Base-by-base conservation (phyloP, 2,888 invertebrate genomes). In the Theodoxus fluviatilis region DNA sequence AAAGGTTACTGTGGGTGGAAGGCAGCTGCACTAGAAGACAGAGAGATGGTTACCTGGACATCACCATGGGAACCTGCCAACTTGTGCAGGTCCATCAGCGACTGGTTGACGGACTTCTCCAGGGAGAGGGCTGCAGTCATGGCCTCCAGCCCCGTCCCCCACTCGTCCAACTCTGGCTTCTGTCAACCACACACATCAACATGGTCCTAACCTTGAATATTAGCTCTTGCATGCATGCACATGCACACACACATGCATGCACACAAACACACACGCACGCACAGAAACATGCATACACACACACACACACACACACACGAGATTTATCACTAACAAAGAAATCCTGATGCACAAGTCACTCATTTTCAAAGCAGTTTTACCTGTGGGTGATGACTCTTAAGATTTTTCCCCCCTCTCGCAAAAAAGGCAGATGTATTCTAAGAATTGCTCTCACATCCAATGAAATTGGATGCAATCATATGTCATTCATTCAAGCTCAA, bases 31-130 rank as follows among this genome's bases (percentile, higher is more conserved):
- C 12, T 22, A 3, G 3, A 9, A 64, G n/a, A 35, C 4, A 18
- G 38, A 64, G 37, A 64, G 35, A 38, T 3, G 22, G 31, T 35
- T 79, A 88, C 89, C 86, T 93, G 92, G 9, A 81, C 90, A 87
- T 94, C 94, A 78, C 90, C 90, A 81, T 92, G 90, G 6, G 87
- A 85, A 15, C 90, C 88, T 3, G 93, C 93, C 66, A 92, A 77
- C 3, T 88, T 88, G 83, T 94, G 94, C 31, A 89, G 81, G 69
- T 91, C 89, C 65, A 94, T 85, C 40, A 94, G 88, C 74, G 90
- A 69, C 88, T 92, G 90, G 86, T 95, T 95, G 49, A 94, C 94
- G 80, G 88, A 89, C 84, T 92, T 93, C 86, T 95, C 95, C 80
- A 95, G 88, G 52, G 90, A 88, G 67, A 95, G 88, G 12, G 94